phyloP scores from a whole-genome alignment of 2,113 vertebrate genomes.

The Poecilia latipinna region DNA sequence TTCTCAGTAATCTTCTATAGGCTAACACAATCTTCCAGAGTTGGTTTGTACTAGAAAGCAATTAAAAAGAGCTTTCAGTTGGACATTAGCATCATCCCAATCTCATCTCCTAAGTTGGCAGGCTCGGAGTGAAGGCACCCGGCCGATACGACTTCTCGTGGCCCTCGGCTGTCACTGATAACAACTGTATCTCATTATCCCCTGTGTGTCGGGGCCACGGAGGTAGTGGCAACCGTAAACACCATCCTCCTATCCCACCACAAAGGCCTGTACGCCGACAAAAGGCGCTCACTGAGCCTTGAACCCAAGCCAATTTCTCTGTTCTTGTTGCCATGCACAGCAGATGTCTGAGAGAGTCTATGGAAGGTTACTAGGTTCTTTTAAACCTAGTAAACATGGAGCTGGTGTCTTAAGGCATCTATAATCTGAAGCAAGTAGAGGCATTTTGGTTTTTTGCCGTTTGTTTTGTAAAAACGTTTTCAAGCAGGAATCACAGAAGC shows the following conservation, averaged over 20 bases:
- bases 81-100: conserved; percentile 39
- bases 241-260: conserved; percentile 64
- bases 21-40: background rate
- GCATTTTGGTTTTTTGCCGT: conserved; percentile 20
- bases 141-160: conserved; percentile 46
- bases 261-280: conserved; percentile 64
- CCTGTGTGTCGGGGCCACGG: conserved; percentile 49
- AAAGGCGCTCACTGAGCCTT: conserved; percentile 66
- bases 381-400: conserved; percentile 23
- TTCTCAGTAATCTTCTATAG: background rate
- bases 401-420: conserved; percentile 37
- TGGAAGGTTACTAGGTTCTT: conserved; percentile 57
- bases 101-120: conserved; percentile 47
- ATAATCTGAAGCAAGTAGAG: conserved; percentile 25
- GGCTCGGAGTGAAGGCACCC: conserved; percentile 43
- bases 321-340: conserved; percentile 67
- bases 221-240: conserved; percentile 59
- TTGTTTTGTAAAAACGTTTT: background rate
- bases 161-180: conserved; percentile 69
- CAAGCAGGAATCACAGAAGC: background rate
- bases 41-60: conserved; percentile 7
- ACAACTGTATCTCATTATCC: conserved; percentile 79
- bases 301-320: conserved; percentile 71
- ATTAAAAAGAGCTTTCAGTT: conserved; percentile 33
- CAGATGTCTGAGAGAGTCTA: conserved; percentile 73